Evolutionary conservation across 2,888 invertebrate genomes (phyloP).

Genomic region (Dolomedes plantarius): DNA sequence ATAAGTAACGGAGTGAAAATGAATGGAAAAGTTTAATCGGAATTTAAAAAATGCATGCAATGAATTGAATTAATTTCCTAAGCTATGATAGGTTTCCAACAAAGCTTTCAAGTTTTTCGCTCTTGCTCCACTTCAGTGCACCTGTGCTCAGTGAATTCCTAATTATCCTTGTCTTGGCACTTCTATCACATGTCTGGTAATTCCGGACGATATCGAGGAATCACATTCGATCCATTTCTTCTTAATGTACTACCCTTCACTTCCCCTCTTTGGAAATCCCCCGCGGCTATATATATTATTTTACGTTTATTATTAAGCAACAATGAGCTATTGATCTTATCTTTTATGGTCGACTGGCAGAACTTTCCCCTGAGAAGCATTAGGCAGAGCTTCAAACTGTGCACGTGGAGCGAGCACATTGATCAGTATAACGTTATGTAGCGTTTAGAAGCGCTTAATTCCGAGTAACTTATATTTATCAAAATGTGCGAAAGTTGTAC

Average conservation of each 20-base stretch:
- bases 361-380: constrained; percentile 49
- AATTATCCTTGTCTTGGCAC: constrained; percentile 19
- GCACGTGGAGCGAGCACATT: constrained; percentile 30
- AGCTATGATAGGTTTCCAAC: no score
- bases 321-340: constrained; percentile 61
- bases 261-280: constrained; percentile 1
- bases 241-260: constrained; percentile 8
- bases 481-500: constrained; percentile 43
- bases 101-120: no score
- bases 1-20: no score
- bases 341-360: constrained; percentile 29
- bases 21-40: no score
- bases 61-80: no score
- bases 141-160: constrained; percentile 30
- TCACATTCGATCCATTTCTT: constrained; percentile 3
- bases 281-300: constrained; percentile 51
- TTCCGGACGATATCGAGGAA: neutral
- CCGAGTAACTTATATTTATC: constrained; percentile 29
- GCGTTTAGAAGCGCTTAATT: constrained; percentile 32
- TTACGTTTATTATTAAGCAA: constrained; percentile 62
- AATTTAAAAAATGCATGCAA: no score
- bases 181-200: neutral
- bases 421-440: constrained; percentile 31
- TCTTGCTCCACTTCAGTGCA: no score
- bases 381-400: constrained; percentile 35